phyloP scores from a whole-genome alignment of 2,797 vertebrate species.

The Melanotaenia nigrans region DNA sequence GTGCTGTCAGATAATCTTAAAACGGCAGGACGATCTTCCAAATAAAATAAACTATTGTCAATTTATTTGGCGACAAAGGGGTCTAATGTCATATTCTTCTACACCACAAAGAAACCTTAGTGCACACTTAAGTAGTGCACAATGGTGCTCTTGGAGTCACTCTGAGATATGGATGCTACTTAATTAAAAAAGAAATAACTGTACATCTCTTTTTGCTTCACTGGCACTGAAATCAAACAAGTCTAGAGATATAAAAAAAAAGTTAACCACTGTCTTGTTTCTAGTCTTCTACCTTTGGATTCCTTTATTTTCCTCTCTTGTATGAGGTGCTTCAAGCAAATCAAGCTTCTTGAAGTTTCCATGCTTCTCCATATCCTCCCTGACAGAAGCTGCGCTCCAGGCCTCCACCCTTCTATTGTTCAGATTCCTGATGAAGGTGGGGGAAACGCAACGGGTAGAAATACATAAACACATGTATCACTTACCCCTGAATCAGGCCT shows the following conservation, averaged over 20 bases:
- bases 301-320: constrained; percentile 57
- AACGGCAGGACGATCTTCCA: constrained; percentile 30
- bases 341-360: constrained; percentile 43
- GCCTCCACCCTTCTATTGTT: constrained; percentile 60
- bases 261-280: constrained; percentile 36
- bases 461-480: constrained; percentile 63
- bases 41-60: constrained; percentile 38
- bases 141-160: constrained; percentile 44
- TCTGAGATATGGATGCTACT: constrained; percentile 54
- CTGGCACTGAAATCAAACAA: constrained; percentile 58
- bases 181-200: constrained; percentile 64
- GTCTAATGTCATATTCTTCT: constrained; percentile 30
- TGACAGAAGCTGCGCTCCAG: constrained; percentile 49
- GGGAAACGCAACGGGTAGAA: constrained; percentile 59
- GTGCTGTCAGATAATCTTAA: constrained; percentile 37
- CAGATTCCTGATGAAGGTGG: constrained; percentile 67
- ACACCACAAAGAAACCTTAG: constrained; percentile 35
- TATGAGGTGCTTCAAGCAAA: constrained; percentile 53
- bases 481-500: constrained; percentile 58
- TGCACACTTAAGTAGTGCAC: constrained; percentile 44
- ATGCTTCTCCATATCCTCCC: constrained; percentile 59
- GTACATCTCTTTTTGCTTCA: constrained; percentile 54
- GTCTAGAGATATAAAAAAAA: constrained; percentile 31
- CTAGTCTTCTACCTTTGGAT: constrained; percentile 67
- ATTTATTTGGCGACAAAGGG: constrained; percentile 35